These are phyloP conservation scores for Melanotaenia duboulayi DNA, from an alignment of 2,113 vertebrate species.

Conservation along the genomic window DNA sequence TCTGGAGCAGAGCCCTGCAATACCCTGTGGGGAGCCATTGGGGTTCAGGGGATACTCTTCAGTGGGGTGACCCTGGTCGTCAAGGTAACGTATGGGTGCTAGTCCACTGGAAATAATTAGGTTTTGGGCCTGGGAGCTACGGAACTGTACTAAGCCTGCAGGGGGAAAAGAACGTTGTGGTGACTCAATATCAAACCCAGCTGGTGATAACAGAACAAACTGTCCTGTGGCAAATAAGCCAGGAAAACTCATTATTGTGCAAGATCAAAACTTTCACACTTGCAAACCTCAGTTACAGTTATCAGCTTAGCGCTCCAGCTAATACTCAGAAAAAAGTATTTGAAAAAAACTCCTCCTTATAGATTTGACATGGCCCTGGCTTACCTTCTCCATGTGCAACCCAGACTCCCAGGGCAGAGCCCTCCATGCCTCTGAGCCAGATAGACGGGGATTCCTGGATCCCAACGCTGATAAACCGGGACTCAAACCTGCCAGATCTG, in stretches of 20 bases:
- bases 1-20: constrained; percentile 87
- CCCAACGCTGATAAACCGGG: constrained; percentile 87
- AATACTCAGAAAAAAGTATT: no score
- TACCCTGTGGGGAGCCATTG: constrained; percentile 86
- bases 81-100: constrained; percentile 87
- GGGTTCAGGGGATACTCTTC: constrained; percentile 90
- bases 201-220: constrained; percentile 10
- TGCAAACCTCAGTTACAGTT: background rate
- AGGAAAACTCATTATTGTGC: constrained; percentile 5
- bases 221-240: constrained; percentile 28
- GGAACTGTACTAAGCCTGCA: constrained; percentile 89
- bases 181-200: constrained; percentile 46
- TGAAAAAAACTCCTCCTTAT: background rate
- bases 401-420: constrained; percentile 90
- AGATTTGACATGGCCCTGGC: background rate
- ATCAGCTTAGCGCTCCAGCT: no score
- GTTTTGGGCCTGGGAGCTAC: constrained; percentile 71
- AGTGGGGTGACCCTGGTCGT: constrained; percentile 86
- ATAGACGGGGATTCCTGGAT: constrained; percentile 85
- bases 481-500: constrained; percentile 89
- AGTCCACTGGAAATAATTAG: constrained; percentile 75
- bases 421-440: constrained; percentile 91
- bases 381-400: constrained; percentile 93
- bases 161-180: background rate
- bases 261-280: constrained; percentile 18